A percentile compares a stretch with the other conserved stretches of the same genome.
Evolutionary conservation across 2,113 vertebrate species (phyloP).

Genomic region (Halichoerus grypus): DNA sequence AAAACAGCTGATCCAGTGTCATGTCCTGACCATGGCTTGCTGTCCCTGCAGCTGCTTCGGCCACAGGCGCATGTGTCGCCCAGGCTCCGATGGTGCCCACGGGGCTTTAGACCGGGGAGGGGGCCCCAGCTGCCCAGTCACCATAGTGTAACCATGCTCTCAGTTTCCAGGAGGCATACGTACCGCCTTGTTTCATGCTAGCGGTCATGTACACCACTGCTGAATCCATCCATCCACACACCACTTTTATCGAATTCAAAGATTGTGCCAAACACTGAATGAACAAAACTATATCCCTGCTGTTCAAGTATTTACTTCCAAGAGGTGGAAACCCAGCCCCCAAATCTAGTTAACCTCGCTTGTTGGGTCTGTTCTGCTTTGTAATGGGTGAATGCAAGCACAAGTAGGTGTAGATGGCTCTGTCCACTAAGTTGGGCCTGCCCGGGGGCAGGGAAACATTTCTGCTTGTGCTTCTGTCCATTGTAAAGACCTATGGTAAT

Average conservation of each 20-base stretch:
- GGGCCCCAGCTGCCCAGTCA: neutral
- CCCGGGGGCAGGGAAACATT: fast-evolving
- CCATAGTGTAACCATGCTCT: fast-evolving
- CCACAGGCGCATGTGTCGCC: fast-evolving
- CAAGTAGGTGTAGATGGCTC: fast-evolving
- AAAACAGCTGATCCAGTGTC: neutral
- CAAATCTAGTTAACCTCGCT: fast-evolving
- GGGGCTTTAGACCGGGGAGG: too few relatives aligned
- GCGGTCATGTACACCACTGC: fast-evolving
- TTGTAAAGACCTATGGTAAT: too few relatives aligned
- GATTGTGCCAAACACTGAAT: neutral
- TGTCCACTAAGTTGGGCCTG: fast-evolving
- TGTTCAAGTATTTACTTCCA: neutral
- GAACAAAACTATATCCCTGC: neutral
- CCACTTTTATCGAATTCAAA: neutral
- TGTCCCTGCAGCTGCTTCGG: neutral
- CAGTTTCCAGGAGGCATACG: fast-evolving
- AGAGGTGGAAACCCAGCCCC: fast-evolving
- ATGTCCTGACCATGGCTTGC: fast-evolving
- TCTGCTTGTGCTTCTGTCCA: neutral
- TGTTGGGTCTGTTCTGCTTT: neutral
- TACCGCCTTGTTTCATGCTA: neutral
- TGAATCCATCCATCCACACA: neutral
- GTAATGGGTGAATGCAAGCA: fast-evolving
- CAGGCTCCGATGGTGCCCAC: fast-evolving